These are phyloP conservation scores for Aratinga solstitialis DNA, from an alignment of 2,797 vertebrate genomes.

Conservation along the genomic window DNA sequence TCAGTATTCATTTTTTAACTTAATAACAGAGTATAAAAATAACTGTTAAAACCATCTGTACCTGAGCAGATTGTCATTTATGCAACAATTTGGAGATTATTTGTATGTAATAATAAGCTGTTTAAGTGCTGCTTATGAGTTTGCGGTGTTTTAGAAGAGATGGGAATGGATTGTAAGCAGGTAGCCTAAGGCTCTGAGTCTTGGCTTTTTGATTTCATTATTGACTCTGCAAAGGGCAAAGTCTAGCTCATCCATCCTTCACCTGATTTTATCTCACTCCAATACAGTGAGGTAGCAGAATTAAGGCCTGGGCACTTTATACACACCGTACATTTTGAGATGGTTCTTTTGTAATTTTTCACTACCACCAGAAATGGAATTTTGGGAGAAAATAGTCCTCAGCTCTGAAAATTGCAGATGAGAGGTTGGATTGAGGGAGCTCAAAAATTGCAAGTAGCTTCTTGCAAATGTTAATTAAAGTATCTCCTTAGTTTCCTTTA, in stretches of 20 bases:
- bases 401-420: not conserved
- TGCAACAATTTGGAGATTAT: slow-evolving; percentile 16
- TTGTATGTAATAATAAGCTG: slow-evolving; percentile 6
- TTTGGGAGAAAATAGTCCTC: not conserved
- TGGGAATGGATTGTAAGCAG: not conserved
- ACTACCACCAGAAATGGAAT: not conserved
- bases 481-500: not conserved
- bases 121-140: not conserved
- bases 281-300: not conserved
- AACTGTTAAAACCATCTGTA: slow-evolving; percentile 58
- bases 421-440: not conserved
- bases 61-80: slow-evolving; percentile 55
- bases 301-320: not conserved
- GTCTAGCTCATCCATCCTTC: not conserved
- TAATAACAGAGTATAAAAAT: slow-evolving; percentile 34
- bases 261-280: not conserved
- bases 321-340: not conserved
- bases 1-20: not conserved
- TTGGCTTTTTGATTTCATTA: not conserved
- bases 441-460: not conserved
- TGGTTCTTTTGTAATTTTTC: not conserved
- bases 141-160: not conserved
- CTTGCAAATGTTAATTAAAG: not conserved
- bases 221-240: not conserved
- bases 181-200: not conserved